These are phyloP conservation scores for Zeus faber DNA, from an alignment of 2,113 vertebrate genomes.

Conservation along the genomic window DNA sequence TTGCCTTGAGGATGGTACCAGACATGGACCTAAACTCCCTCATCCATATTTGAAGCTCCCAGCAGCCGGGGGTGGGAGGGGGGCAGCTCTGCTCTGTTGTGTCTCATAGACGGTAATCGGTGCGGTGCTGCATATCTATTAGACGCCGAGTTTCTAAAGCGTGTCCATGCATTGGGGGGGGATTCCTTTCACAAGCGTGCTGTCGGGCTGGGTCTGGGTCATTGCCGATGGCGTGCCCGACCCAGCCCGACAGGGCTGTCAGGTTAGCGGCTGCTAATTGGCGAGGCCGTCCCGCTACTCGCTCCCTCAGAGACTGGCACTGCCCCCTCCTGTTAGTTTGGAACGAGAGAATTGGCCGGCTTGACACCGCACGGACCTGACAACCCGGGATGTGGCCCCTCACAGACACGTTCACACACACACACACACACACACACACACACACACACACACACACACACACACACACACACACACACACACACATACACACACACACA, in stretches of 20 bases:
- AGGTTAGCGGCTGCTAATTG: constrained; percentile 38
- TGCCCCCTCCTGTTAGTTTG: constrained; percentile 41
- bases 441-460: constrained; percentile 5
- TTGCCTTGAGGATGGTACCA: constrained; percentile 45
- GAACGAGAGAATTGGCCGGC: constrained; percentile 22
- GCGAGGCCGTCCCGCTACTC: constrained; percentile 21
- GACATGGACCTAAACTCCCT: constrained; percentile 47
- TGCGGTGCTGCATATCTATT: constrained; percentile 47
- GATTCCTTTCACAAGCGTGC: not conserved
- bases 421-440: constrained; percentile 8
- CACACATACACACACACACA: constrained; percentile 15
- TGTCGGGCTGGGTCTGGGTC: constrained; percentile 25
- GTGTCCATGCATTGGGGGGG: constrained; percentile 18
- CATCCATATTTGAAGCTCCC: constrained; percentile 60
- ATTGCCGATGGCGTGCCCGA: not conserved
- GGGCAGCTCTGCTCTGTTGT: no score
- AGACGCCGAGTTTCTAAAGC: constrained; percentile 35
- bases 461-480: not conserved
- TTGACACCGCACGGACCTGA: constrained; percentile 27
- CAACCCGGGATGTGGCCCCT: constrained; percentile 3
- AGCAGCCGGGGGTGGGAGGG: no score
- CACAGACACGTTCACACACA: not conserved
- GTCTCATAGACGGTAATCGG: constrained; percentile 47
- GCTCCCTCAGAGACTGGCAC: constrained; percentile 24
- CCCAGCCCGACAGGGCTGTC: constrained; percentile 27